These are phyloP conservation scores for Chloroceryle aenea DNA, from an alignment of 2,113 vertebrate species.

Conservation along the genomic window DNA sequence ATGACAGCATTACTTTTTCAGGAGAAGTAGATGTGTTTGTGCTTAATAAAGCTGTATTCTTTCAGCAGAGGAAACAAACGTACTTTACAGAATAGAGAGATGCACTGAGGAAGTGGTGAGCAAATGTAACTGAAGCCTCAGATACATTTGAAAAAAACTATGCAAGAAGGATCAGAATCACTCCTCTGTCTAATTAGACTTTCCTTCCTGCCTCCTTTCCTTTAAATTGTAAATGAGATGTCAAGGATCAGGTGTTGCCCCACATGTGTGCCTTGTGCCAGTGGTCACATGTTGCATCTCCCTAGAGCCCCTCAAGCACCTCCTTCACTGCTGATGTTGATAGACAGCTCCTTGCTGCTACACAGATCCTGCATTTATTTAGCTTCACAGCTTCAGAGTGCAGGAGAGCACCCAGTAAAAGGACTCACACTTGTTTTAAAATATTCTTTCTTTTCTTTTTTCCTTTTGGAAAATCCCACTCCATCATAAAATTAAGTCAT, in stretches of 20 bases:
- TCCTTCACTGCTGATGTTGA: neutral
- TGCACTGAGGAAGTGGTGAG: neutral
- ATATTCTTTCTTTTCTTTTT: neutral
- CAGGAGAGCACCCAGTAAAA: neutral
- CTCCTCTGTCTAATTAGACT: neutral
- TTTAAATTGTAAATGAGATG: neutral
- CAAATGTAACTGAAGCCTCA: neutral
- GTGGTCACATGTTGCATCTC: neutral
- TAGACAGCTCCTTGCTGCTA: neutral
- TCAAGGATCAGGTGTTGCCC: neutral
- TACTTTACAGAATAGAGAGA: neutral
- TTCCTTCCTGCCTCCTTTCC: neutral
- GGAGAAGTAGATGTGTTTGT: neutral
- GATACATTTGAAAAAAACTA: neutral
- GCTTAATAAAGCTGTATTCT: neutral
- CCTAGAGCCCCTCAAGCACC: neutral
- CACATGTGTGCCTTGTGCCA: rapidly evolving
- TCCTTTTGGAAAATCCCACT: neutral
- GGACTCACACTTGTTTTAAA: neutral
- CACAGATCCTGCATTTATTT: neutral
- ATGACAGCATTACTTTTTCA: neutral
- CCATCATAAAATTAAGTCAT: neutral
- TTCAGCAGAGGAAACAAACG: neutral
- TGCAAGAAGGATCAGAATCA: neutral
- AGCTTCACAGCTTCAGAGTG: neutral